These are phyloP conservation scores for Xenopus borealis DNA, from an alignment of 2,113 vertebrate species.

Conservation along the genomic window DNA sequence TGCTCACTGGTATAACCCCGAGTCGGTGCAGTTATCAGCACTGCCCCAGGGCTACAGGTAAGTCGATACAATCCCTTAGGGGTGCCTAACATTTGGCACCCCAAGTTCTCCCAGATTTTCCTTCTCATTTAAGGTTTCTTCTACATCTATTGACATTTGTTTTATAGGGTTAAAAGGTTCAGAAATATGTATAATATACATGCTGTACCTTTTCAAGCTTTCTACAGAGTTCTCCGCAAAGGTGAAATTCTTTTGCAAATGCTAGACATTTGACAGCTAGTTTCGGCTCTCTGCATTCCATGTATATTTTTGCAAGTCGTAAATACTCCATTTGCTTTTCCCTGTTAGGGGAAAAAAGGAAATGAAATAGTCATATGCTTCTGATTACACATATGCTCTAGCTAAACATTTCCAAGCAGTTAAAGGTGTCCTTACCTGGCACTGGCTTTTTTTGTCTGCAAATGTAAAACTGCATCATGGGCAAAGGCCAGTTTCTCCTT, in stretches of 20 bases:
- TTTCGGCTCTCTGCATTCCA: slow-evolving; percentile 70
- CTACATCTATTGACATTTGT: no score
- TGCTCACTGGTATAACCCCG: no score
- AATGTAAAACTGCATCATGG: slow-evolving; percentile 68
- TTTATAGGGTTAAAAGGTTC: no score
- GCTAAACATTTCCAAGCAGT: no score
- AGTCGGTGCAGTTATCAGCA: no score
- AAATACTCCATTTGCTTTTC: slow-evolving; percentile 73
- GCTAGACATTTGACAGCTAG: slow-evolving; percentile 72
- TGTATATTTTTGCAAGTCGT: slow-evolving; percentile 70
- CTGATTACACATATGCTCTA: background rate
- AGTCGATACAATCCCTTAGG: no score
- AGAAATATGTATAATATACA: no score
- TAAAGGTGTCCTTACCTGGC: slow-evolving; percentile 56
- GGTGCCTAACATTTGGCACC: no score
- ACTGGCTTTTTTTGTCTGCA: slow-evolving; percentile 67
- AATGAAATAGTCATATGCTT: slow-evolving; percentile 1
- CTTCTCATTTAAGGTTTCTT: no score
- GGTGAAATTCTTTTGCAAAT: slow-evolving; percentile 68
- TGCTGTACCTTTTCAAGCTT: slow-evolving; percentile 69
- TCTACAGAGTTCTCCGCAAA: slow-evolving; percentile 70
- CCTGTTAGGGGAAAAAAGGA: slow-evolving; percentile 52
- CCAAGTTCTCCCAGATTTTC: no score
- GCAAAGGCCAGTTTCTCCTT: slow-evolving; percentile 74
- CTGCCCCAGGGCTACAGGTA: no score